phyloP scores from a whole-genome alignment of 2,113 vertebrate genomes.

The Pachypanchax playfairii region DNA sequence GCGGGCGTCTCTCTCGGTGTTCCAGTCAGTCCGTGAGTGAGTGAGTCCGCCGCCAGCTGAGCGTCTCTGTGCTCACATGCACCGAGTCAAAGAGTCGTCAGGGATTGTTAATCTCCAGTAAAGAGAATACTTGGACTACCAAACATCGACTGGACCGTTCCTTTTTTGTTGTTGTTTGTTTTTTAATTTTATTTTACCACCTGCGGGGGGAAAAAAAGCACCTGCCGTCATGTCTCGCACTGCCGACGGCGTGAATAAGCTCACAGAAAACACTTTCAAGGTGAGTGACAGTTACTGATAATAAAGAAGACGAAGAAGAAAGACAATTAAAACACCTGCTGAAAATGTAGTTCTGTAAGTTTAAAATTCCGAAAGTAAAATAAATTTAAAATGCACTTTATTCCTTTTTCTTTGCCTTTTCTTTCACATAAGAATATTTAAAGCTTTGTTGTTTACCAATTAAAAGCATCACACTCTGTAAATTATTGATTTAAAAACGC shows the following conservation, averaged over 20 bases:
- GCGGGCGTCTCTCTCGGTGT: background rate
- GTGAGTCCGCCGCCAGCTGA: constrained; percentile 18
- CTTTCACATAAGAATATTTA: too few relatives aligned
- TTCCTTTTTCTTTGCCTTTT: too few relatives aligned
- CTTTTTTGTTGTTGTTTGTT: background rate
- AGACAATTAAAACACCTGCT: background rate
- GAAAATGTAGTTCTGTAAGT: background rate
- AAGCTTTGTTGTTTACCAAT: too few relatives aligned
- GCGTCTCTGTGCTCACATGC: constrained; percentile 32
- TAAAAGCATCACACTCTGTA: too few relatives aligned
- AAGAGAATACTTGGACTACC: constrained; percentile 29
- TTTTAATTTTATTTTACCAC: background rate
- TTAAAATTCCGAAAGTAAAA: too few relatives aligned
- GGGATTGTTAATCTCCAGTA: constrained; percentile 28
- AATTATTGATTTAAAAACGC: too few relatives aligned
- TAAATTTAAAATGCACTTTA: too few relatives aligned
- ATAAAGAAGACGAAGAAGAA: too few relatives aligned
- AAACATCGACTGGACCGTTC: background rate
- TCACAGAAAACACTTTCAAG: constrained; percentile 93
- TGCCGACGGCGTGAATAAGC: constrained; percentile 89
- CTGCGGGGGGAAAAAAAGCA: constrained; percentile 15
- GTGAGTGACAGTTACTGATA: constrained; percentile 70
- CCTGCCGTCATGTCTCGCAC: constrained; percentile 85
- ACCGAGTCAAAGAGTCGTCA: constrained; percentile 11
- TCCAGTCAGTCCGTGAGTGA: constrained; percentile 11